These are phyloP conservation scores for Lordiphosa clarofinis DNA, from an alignment of 1,140 invertebrate species.

Conservation along the genomic window DNA sequence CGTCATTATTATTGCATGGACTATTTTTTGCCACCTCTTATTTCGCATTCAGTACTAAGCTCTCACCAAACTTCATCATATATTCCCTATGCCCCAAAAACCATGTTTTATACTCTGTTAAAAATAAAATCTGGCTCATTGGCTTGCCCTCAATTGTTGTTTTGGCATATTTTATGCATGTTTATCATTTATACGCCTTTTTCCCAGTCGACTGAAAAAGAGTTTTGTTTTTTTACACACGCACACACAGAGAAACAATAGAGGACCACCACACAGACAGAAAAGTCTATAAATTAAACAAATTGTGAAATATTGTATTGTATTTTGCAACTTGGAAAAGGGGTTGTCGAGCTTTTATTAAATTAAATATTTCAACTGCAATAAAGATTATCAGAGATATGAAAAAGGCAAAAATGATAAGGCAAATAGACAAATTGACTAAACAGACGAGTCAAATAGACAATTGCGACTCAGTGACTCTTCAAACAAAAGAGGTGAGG, in stretches of 20 bases:
- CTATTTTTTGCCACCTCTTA: too few species aligned
- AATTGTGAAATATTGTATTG: constrained; percentile 66
- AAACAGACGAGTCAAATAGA: constrained; percentile 38
- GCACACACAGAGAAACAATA: background rate
- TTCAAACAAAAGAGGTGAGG: constrained; percentile 35
- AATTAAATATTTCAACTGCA: constrained; percentile 74
- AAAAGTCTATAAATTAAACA: constrained; percentile 72
- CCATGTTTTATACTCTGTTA: background rate
- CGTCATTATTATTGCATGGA: too few species aligned
- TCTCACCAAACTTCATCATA: background rate
- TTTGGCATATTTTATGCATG: constrained; percentile 69
- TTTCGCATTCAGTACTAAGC: too few species aligned
- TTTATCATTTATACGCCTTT: constrained; percentile 75
- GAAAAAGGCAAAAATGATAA: constrained; percentile 64
- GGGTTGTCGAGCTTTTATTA: constrained; percentile 56
- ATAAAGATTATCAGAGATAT: constrained; percentile 71
- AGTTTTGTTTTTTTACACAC: constrained; percentile 21
- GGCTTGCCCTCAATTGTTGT: constrained; percentile 59
- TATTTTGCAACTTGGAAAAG: constrained; percentile 11
- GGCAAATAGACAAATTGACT: constrained; percentile 57
- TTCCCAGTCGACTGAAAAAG: constrained; percentile 26
- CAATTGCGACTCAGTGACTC: constrained; percentile 66
- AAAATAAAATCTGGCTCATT: constrained; percentile 39
- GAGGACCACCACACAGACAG: background rate
- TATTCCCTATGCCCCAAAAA: constrained; percentile 5